A percentile compares a stretch with the other conserved stretches of the same genome.
phyloP scores from a whole-genome alignment of 2,888 invertebrate genomes.

The Rotaria macrura region DNA sequence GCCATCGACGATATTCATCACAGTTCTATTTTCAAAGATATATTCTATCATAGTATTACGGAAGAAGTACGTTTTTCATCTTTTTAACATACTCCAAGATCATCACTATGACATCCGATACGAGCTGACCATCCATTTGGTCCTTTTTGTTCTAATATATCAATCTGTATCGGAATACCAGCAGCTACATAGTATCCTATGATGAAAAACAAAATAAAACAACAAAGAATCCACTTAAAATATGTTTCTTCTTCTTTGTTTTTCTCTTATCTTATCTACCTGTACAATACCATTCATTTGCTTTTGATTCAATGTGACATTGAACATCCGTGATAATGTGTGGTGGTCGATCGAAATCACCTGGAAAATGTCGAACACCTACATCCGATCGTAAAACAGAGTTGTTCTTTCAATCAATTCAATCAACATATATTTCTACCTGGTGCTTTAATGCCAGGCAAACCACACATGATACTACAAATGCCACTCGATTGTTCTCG shows the following conservation, averaged over 20 bases:
- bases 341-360: conserved; percentile 35
- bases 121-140: conserved; percentile 35
- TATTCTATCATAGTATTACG: not conserved
- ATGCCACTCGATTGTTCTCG: not conserved
- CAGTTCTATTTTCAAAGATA: not conserved
- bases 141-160: conserved; percentile 16
- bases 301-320: conserved; percentile 29
- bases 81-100: conserved; percentile 28
- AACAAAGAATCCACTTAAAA: too few species aligned
- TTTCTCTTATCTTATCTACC: not conserved
- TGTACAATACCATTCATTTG: conserved; percentile 30
- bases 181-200: conserved; percentile 36
- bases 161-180: conserved; percentile 24
- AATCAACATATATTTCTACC: not conserved
- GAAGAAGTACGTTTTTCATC: not conserved
- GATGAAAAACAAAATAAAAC: not conserved
- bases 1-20: conserved; percentile 21
- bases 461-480: not conserved
- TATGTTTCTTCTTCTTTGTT: not conserved
- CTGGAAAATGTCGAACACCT: conserved; percentile 36
- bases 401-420: not conserved
- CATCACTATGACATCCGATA: conserved; percentile 37
- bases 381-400: not conserved
- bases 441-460: not conserved
- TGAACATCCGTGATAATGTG: conserved; percentile 26